Base-by-base conservation (phyloP, 2,888 invertebrate genomes). In the Drosophila affinis region DNA sequence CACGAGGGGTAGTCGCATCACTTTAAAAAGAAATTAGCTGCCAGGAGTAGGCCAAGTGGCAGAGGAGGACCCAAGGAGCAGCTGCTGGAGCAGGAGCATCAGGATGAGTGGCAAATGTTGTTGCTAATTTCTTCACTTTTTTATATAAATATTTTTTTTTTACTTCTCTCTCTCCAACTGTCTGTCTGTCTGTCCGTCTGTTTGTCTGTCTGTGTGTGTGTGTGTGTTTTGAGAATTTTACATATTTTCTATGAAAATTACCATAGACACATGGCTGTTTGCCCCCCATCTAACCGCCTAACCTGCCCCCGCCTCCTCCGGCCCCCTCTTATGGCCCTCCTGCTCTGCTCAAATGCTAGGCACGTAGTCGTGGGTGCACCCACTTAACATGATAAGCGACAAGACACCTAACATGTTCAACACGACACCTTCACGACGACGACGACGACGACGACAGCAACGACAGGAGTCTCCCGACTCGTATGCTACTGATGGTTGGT, bases 341-440 rank as follows among this genome's bases (percentile, higher is more conserved):
- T 51, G 34, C 53, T 49, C 24, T 34, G 71, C 78, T 53, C 60
- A 71, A 59, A 72, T 80, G 81, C 81, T 68, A 67, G 84, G 87
- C 82, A 83, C 82, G 82, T 88, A 86, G 76, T 70, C 81, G 69
- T 76, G 83, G 82, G 80, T 82, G 83, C 83, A 83, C 75, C 88
- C 82, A 82, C 82, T 83, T 83, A 83, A 87, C 87, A 85, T 87
- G 84, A 82, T 85, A 85, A 87, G 85, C 84, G 87, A 85, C 84
- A 82, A 87, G 86, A 87, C 86, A 87, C 87, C 87, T 83, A 85
- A 87, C 83, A 87, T 87, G 87, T 87, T 87, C 77, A 85, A 85
- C 85, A 87, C 86, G 86, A 87, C 87, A 85, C 87, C 85, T 85
- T 85, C 79, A 75, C 83, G 83, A 39, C 39, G 39, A 34, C 29